phyloP scores from a whole-genome alignment of 1,140 invertebrate species.

The Rhopalosiphum maidis region DNA sequence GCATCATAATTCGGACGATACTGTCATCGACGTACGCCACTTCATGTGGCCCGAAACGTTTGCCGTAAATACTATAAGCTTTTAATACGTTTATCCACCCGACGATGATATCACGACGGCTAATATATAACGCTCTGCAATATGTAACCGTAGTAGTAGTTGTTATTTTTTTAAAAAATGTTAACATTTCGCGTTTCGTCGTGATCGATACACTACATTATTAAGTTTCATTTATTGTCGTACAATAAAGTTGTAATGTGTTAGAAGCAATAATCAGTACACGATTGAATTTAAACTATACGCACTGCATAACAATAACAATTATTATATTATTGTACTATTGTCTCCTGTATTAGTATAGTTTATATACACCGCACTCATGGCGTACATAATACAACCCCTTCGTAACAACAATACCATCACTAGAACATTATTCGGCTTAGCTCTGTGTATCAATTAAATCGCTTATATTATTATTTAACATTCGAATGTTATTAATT shows the following conservation, averaged over 20 bases:
- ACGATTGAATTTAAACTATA: background rate
- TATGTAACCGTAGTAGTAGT: too few species aligned
- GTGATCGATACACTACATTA: background rate
- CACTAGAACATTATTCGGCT: background rate
- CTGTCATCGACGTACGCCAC: too few species aligned
- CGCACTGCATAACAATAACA: background rate
- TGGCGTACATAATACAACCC: background rate
- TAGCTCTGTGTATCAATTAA: background rate
- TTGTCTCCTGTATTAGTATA: background rate
- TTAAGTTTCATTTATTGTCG: background rate
- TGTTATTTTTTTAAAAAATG: background rate
- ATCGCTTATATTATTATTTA: slow-evolving; percentile 13
- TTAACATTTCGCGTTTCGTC: background rate
- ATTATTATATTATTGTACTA: background rate
- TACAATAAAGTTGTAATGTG: background rate
- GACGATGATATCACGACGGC: too few species aligned
- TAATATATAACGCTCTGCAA: too few species aligned
- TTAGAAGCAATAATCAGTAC: background rate
- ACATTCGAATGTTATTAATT: background rate
- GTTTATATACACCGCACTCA: background rate
- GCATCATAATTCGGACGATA: too few species aligned
- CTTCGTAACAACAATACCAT: background rate
- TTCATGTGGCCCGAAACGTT: too few species aligned
- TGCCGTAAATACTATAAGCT: too few species aligned
- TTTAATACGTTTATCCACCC: too few species aligned